These are phyloP conservation scores for Poecile atricapillus DNA, from an alignment of 2,113 vertebrate species.

Conservation along the genomic window DNA sequence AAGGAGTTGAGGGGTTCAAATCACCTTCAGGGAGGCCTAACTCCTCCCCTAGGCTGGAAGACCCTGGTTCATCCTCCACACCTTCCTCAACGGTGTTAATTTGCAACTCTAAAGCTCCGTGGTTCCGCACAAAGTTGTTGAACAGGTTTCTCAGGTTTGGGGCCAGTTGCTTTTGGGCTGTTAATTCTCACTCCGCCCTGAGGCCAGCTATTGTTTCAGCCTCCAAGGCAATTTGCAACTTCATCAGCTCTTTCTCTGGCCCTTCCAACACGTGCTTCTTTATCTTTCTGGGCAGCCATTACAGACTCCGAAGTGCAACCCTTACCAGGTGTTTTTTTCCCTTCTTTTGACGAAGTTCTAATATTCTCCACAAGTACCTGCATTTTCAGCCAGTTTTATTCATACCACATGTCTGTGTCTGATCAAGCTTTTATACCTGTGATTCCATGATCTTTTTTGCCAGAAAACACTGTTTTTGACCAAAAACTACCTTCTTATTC, in stretches of 20 bases:
- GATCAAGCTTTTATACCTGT: not conserved
- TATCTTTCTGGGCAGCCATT: not conserved
- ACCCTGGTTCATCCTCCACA: not conserved
- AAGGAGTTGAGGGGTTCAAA: accelerated
- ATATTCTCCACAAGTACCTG: not conserved
- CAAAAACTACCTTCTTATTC: not conserved
- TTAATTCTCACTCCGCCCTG: not conserved
- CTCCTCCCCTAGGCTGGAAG: not conserved
- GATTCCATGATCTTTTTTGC: not conserved
- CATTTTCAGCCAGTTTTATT: not conserved
- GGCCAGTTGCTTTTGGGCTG: not conserved
- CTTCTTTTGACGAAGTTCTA: not conserved
- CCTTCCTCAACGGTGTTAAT: not conserved
- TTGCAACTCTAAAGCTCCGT: not conserved
- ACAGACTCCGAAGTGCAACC: not conserved
- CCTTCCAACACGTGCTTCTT: not conserved
- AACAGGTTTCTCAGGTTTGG: not conserved
- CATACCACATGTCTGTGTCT: not conserved
- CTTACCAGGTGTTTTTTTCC: not conserved
- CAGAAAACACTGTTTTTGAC: not conserved
- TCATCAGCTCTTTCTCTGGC: not conserved
- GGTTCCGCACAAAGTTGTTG: not conserved
- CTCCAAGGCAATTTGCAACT: not conserved
- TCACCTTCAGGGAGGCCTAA: not conserved
- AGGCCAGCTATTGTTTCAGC: not conserved